Base-by-base conservation (phyloP, 2,113 vertebrate genomes). In the Heptranchias perlo region DNA sequence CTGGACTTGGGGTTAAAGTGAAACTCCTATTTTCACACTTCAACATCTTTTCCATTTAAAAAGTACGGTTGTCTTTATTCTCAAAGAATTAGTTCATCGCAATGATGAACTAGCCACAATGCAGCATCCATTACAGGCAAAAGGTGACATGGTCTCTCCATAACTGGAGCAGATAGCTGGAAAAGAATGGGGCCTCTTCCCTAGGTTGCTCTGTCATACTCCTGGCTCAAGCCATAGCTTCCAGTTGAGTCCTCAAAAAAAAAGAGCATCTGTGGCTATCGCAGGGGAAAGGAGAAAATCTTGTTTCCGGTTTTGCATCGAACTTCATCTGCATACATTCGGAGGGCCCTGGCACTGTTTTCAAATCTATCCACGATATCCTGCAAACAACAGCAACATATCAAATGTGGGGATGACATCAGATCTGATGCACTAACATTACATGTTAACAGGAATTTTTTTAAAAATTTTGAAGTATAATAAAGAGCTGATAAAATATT, bases 271-370 rank as follows among this genome's bases (percentile, higher is more conserved):
- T 13, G 39, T 5, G 3, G 25, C 94, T 95, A 95, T 73, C 31
- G 13, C 96, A 99, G 96, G 44, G 98, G 98, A 97, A 99, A 97
- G 0, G 97, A 97, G 96, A 98, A 99, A 65, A 98, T 97, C 96
- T 99, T 99, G 97, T 99, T 99, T 96, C 99, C 99, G 0, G 98
- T 98, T 96, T 98, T 99, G 97, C 99, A 99, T 96, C 97, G 98
- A 89, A 99, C 97, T 96, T 99, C 98, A 3, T 97, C 96, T 1
- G 98, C 98, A 0, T 97, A 97, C 96, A 99, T 25, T 2, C 96
- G 98, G 67, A 99, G 97, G 39, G 98, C 96, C 84, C 97, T 96
- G 0, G 98, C 96, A 0, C 98, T 98, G 0, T 99, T 98, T 96
- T 99, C 99, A 96, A 98, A 98, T 0, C 96, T 39, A 0, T 99